Conservation (phyloP, 2,888 invertebrate genomes). For the Quadroppia sp. region DNA sequence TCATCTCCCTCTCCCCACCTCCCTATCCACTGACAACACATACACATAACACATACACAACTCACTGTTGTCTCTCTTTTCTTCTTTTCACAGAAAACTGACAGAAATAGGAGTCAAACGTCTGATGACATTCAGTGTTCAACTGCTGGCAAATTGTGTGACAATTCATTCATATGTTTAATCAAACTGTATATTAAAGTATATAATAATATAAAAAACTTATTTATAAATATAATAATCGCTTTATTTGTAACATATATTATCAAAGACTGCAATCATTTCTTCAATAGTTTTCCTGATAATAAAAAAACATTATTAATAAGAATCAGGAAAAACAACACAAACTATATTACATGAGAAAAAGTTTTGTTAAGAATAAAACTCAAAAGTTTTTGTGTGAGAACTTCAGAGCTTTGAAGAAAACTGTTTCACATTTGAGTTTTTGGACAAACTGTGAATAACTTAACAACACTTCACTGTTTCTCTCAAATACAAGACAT, state of each 20-base stretch:
- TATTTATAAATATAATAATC: constrained; percentile 1
- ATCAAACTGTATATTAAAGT: constrained; percentile 20
- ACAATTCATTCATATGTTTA: not conserved
- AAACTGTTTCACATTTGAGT: not conserved
- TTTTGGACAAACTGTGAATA: not conserved
- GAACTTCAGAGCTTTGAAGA: not conserved
- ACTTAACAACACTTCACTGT: not conserved
- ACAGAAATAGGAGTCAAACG: constrained; percentile 22
- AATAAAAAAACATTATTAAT: not conserved
- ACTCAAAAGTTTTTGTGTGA: not conserved
- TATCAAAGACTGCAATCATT: constrained; percentile 18
- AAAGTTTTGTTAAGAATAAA: not conserved
- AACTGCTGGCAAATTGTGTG: constrained; percentile 18
- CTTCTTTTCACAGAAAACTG: not conserved
- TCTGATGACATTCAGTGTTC: constrained; percentile 15
- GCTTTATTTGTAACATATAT: not conserved
- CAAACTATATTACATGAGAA: not conserved
- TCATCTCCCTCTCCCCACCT: not conserved
- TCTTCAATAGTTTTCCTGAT: not conserved
- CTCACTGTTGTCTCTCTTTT: constrained; percentile 22
- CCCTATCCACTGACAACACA: not conserved
- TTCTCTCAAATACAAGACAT: not conserved
- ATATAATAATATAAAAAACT: not conserved
- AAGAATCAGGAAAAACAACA: not conserved
- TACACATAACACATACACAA: not conserved